Conservation (phyloP, 2,113 vertebrate genomes). For the Coregonus clupeaformis region DNA sequence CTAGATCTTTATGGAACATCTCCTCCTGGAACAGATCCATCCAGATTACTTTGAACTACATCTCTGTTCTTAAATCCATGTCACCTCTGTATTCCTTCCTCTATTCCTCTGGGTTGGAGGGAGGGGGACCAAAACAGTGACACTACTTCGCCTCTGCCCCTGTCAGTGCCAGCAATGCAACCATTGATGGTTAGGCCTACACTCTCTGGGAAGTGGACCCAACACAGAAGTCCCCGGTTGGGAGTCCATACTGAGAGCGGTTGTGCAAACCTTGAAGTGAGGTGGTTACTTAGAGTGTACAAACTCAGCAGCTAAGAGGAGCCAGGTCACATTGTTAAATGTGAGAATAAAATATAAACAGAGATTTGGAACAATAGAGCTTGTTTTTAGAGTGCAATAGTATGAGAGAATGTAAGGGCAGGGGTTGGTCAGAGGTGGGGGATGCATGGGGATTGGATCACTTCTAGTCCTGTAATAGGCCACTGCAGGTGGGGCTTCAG, state of each 20-base stretch:
- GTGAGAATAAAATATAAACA: not conserved
- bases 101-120: too few relatives aligned
- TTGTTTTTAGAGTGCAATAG: not conserved
- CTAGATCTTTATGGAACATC: slow-evolving; percentile 7
- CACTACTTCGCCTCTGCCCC: too few relatives aligned
- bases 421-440: not conserved
- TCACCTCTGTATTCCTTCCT: slow-evolving; percentile 7
- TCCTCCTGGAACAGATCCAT: slow-evolving; percentile 17
- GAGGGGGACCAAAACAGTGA: too few relatives aligned
- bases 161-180: too few relatives aligned
- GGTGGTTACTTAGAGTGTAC: too few relatives aligned
- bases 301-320: too few relatives aligned
- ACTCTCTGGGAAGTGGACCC: slow-evolving; percentile 23
- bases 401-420: slow-evolving; percentile 3
- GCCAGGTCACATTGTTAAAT: not conserved
- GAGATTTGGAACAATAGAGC: slow-evolving; percentile 20
- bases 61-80: slow-evolving; percentile 51
- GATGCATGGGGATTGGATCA: not conserved
- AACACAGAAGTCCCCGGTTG: slow-evolving; percentile 31
- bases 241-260: slow-evolving; percentile 42
- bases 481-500: slow-evolving; percentile 6
- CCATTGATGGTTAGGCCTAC: too few relatives aligned
- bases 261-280: too few relatives aligned
- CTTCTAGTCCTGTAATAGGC: not conserved
- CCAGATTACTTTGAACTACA: slow-evolving; percentile 26